These are phyloP conservation scores for Dendrocopos noguchii DNA, from an alignment of 2,113 vertebrate species.

Conservation along the genomic window DNA sequence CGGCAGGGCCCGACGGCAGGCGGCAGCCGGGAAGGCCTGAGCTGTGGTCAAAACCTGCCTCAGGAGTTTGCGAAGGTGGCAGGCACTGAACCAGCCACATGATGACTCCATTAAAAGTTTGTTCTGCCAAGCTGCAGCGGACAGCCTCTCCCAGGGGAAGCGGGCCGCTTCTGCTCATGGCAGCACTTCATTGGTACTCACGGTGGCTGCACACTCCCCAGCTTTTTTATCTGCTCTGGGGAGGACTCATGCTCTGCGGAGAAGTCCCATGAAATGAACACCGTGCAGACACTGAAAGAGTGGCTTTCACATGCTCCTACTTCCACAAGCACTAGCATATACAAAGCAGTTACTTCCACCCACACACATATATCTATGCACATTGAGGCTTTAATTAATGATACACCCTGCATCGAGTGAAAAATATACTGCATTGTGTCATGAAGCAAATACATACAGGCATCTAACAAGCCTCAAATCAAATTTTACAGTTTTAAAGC, in stretches of 20 bases:
- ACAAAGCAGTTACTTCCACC: not conserved
- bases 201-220: not conserved
- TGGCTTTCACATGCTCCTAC: not conserved
- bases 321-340: not conserved
- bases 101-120: not conserved
- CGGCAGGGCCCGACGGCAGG: not conserved
- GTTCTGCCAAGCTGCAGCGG: not conserved
- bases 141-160: not conserved
- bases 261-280: accelerated
- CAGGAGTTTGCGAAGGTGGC: accelerated
- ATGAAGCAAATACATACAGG: accelerated
- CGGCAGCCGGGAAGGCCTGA: not conserved
- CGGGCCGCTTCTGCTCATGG: accelerated
- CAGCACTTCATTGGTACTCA: not conserved
- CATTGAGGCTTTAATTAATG: not conserved
- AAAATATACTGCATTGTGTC: not conserved
- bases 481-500: not conserved
- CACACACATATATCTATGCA: not conserved
- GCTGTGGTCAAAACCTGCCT: accelerated
- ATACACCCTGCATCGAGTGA: not conserved
- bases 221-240: not conserved
- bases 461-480: not conserved
- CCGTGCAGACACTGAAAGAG: accelerated
- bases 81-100: not conserved
- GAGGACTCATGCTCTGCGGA: not conserved